Evolutionary conservation across 2,797 vertebrate genomes (phyloP).

Genomic region (Poeciliopsis presidionis): DNA sequence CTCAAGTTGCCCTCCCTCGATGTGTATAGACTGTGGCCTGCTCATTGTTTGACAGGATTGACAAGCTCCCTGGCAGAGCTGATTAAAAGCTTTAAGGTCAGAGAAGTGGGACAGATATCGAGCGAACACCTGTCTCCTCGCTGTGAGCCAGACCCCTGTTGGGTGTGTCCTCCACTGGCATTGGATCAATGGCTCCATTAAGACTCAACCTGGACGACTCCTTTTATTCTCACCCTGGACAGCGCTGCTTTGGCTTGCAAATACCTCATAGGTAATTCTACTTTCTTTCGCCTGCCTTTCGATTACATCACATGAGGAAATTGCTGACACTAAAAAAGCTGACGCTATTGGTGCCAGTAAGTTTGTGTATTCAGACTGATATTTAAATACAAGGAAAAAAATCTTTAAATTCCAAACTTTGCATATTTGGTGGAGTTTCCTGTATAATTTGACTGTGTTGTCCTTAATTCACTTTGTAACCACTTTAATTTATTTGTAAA

Average conservation of each 20-base stretch:
- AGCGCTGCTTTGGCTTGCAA: slow-evolving; percentile 61
- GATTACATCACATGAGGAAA: background rate
- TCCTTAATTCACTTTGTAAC: background rate
- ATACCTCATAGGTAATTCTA: slow-evolving; percentile 39
- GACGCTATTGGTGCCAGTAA: no score
- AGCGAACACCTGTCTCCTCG: slow-evolving; percentile 79
- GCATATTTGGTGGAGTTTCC: background rate
- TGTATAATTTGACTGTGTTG: background rate
- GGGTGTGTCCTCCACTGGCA: slow-evolving; percentile 70
- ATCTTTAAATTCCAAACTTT: background rate
- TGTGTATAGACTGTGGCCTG: slow-evolving; percentile 54
- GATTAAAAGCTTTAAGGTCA: slow-evolving; percentile 86
- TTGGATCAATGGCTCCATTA: slow-evolving; percentile 79
- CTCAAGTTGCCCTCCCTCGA: slow-evolving; percentile 46
- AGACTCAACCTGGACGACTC: slow-evolving; percentile 47
- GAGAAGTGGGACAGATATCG: slow-evolving; percentile 82
- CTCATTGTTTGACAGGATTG: slow-evolving; percentile 82
- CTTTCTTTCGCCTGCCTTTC: slow-evolving; percentile 12
- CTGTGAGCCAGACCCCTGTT: slow-evolving; percentile 64
- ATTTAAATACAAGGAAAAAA: background rate
- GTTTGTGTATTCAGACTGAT: no score
- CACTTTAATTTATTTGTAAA: background rate
- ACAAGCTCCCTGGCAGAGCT: slow-evolving; percentile 82
- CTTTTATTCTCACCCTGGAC: slow-evolving; percentile 19
- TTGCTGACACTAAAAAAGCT: background rate